Conservation (phyloP, 2,797 vertebrate genomes). For the Gobio occitaniae region DNA sequence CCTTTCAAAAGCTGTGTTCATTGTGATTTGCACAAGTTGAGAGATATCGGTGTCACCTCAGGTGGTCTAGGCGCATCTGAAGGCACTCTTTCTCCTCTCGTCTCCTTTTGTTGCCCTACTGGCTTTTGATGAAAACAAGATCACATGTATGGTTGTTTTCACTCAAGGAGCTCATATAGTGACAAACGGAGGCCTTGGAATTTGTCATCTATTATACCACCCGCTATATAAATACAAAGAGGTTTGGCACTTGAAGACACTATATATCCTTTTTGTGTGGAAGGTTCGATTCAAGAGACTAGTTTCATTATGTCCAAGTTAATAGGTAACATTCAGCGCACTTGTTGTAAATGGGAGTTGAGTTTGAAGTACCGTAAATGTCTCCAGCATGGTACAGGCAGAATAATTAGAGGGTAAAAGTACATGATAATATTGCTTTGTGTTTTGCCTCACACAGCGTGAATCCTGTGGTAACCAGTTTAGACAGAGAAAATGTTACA, state of each 20-base stretch:
- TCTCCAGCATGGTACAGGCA: conserved; percentile 52
- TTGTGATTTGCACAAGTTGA: conserved; percentile 59
- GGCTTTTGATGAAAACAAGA: conserved; percentile 53
- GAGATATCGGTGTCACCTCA: conserved; percentile 62
- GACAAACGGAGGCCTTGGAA: conserved; percentile 20
- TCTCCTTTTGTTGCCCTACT: conserved; percentile 56
- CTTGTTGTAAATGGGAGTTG: conserved; percentile 45
- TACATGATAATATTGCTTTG: conserved; percentile 64
- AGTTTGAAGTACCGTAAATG: conserved; percentile 30
- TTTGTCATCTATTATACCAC: conserved; percentile 3
- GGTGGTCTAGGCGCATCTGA: conserved; percentile 64
- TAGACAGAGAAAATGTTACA: conserved; percentile 70
- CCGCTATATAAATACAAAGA: conserved; percentile 5
- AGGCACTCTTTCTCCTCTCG: conserved; percentile 49
- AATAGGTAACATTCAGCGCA: background rate
- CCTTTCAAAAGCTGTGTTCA: conserved; percentile 66
- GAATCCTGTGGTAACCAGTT: conserved; percentile 63
- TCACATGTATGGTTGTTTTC: conserved; percentile 35
- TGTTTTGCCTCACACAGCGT: conserved; percentile 64
- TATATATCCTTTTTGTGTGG: background rate
- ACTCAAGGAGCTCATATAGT: conserved; percentile 8
- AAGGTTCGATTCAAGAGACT: background rate
- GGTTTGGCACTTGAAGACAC: background rate
- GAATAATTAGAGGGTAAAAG: conserved; percentile 65
- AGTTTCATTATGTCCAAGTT: background rate